Conservation (phyloP, 1,140 invertebrate species). For the Aricia agestis region DNA sequence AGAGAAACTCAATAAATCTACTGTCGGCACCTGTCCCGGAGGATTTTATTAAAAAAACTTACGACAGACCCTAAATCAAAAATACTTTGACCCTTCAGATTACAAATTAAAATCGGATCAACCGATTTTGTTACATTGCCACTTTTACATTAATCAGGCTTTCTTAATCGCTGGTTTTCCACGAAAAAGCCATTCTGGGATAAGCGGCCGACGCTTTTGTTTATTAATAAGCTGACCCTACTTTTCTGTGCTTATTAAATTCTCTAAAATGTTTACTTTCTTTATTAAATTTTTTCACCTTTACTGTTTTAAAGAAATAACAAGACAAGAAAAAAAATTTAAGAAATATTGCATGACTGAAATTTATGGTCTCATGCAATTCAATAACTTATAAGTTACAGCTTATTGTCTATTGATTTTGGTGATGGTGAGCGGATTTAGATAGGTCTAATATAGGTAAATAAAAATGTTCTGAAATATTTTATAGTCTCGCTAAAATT, state of each 20-base stretch:
- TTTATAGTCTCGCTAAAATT: too few relatives aligned
- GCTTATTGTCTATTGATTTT: too few relatives aligned
- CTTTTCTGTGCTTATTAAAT: background rate
- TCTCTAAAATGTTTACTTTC: too few relatives aligned
- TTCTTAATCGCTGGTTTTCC: background rate
- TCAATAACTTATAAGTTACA: too few relatives aligned
- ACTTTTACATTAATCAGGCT: background rate
- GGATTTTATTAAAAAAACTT: conserved; percentile 1
- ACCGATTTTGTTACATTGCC: background rate
- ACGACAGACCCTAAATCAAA: conserved; percentile 2
- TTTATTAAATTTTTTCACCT: too few relatives aligned
- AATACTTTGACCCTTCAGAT: conserved; percentile 3
- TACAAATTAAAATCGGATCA: background rate
- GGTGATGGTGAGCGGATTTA: too few relatives aligned
- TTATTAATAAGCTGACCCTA: background rate
- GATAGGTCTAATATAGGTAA: too few relatives aligned
- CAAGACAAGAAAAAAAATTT: too few relatives aligned
- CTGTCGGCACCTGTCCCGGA: background rate
- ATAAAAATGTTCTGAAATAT: too few relatives aligned
- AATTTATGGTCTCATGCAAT: too few relatives aligned
- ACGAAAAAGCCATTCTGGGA: background rate
- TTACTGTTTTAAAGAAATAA: too few relatives aligned
- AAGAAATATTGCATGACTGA: too few relatives aligned
- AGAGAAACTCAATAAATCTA: background rate
- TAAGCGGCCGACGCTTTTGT: background rate